Evolutionary conservation across 2,113 vertebrate species (phyloP), one percentile per base, ranked within the genome.

Genomic region (Pelusios castaneus): DNA sequence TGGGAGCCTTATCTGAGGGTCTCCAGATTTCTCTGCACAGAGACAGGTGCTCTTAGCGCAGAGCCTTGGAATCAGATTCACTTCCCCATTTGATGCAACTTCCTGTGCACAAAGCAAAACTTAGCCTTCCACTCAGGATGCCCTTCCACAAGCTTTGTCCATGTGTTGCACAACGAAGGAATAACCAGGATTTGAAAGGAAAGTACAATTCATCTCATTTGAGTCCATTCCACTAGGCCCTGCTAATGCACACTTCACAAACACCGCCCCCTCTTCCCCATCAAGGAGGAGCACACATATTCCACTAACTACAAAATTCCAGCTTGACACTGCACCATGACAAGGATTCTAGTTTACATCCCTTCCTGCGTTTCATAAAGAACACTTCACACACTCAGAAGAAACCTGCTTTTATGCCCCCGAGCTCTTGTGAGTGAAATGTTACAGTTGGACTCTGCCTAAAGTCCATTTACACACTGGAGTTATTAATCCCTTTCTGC

Each of bases 401-500:
- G 58, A 95, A 91, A 89, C 83, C 45, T 89, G 55, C 31, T 90
- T 63, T 91, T 95, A 89, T 78, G 75, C 95, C 76, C 79, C 49
- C 92, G 41, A 89, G 78, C 63, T 93, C 85, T 88, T 90, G 76
- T 93, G 85, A 96, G 86, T 81, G 88, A 97, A 96, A 95, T 82
- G 81, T 80, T 97, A 95, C 76, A 91, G 84, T n/a, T 88, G 82
- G 89, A 96, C 81, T 85, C 76, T 6, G 92, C 76, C 84, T 75
- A 89, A 92, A 86, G 89, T 88, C 95, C 52, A 54, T 93, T 96
- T 96, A 94, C 87, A 95, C 79, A 88, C 87, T 96, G 88, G 95
- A 88, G 89, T 97, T 97, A 96, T 97, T 96, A 97, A 97, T 89
- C 56, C 51, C 78, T 82, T 92, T 95, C 90, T 96, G 96, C 96